Percentiles rank a stretch among this genome's conserved stretches.
Evolutionary conservation across 1,140 invertebrate species (phyloP).

Genomic region (Ceratoteleas bidentatus): DNA sequence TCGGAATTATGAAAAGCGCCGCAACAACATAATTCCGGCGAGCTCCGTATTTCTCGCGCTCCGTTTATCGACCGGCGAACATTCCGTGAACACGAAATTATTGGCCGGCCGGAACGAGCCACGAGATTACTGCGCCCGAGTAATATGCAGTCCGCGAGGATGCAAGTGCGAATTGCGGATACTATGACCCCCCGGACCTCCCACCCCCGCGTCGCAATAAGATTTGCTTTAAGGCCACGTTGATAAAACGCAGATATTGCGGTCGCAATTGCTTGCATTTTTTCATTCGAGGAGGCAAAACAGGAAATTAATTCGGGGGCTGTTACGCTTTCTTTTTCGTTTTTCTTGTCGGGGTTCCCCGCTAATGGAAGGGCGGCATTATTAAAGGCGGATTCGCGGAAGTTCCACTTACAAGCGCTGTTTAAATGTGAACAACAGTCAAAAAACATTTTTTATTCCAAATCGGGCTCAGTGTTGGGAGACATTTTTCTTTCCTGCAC

Average conservation of each 20-base stretch:
- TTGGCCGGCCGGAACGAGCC: conserved; percentile 52
- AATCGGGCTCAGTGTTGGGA: neutral
- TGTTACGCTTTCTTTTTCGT: neutral
- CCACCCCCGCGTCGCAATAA: conserved; percentile 19
- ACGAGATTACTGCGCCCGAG: conserved; percentile 54
- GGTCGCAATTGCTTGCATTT: conserved; percentile 36
- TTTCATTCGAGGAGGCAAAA: conserved; percentile 35
- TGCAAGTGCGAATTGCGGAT: conserved; percentile 60
- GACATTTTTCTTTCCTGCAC: neutral
- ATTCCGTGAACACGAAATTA: conserved; percentile 56
- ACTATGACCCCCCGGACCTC: conserved; percentile 11
- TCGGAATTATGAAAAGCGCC: conserved; percentile 55
- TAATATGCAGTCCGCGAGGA: conserved; percentile 60
- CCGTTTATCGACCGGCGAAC: conserved; percentile 59
- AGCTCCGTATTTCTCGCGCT: conserved; percentile 43
- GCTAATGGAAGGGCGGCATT: neutral
- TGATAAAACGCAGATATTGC: conserved; percentile 51
- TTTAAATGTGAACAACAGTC: too few relatives aligned
- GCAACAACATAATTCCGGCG: conserved; percentile 52
- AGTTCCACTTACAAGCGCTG: too few relatives aligned
- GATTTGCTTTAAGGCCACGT: conserved; percentile 55
- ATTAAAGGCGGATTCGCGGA: neutral
- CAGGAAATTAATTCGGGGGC: conserved; percentile 43
- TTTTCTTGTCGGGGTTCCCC: neutral
- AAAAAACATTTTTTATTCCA: neutral